Evolutionary conservation across 2,888 invertebrate genomes (phyloP).

Genomic region (Cryptocheilus praepositus): DNA sequence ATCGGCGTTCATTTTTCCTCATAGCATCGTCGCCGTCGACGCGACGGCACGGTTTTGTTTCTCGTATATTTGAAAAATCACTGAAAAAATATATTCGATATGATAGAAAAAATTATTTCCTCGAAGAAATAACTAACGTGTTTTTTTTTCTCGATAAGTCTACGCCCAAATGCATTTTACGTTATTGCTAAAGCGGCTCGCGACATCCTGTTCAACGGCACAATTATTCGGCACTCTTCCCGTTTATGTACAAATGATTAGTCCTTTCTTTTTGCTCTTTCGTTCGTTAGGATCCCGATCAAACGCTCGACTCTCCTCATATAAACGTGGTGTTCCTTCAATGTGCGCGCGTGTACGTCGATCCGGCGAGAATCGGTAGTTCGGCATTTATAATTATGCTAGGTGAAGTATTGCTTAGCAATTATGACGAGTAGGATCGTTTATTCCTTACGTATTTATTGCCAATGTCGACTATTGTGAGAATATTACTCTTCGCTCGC

Average conservation of each 20-base stretch:
- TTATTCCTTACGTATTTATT: conserved; percentile 30
- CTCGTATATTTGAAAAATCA: too few species aligned
- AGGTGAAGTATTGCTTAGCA: conserved; percentile 39
- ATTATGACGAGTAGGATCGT: conserved; percentile 19
- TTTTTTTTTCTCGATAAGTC: not conserved
- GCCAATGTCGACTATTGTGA: conserved; percentile 32
- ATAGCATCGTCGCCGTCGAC: conserved; percentile 5
- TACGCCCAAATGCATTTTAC: not conserved
- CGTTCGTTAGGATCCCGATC: not conserved
- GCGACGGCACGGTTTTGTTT: too few species aligned
- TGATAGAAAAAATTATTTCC: conserved; percentile 1
- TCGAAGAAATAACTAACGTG: conserved; percentile 4
- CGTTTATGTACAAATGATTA: not conserved
- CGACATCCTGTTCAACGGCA: not conserved
- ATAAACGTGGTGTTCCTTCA: not conserved
- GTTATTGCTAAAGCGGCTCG: conserved; percentile 30
- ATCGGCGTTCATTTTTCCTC: conserved; percentile 2
- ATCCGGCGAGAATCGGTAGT: conserved; percentile 20
- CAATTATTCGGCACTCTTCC: not conserved
- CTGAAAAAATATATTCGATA: not conserved
- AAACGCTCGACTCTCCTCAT: conserved; percentile 19
- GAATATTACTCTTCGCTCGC: not conserved
- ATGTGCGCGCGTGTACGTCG: too few species aligned
- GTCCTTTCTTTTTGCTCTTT: not conserved
- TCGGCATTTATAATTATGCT: conserved; percentile 25